A percentile compares a stretch with the other conserved stretches of the same genome.
These are phyloP conservation scores for Orgyia antiqua DNA, from an alignment of 2,888 invertebrate species.

Conservation along the genomic window DNA sequence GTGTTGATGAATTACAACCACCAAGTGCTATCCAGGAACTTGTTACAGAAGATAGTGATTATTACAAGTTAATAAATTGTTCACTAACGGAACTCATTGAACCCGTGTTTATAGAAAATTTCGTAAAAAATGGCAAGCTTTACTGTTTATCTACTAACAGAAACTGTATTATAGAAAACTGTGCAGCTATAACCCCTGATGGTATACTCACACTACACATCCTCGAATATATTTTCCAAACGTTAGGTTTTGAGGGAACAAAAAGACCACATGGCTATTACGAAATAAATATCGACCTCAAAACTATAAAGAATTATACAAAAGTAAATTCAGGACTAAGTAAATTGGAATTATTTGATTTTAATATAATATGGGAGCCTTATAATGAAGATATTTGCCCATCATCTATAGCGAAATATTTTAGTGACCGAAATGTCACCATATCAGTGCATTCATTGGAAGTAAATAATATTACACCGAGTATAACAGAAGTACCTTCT, in stretches of 20 bases:
- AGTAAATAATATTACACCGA: conserved; percentile 35
- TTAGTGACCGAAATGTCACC: conserved; percentile 40
- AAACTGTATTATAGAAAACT: conserved; percentile 56
- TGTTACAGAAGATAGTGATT: conserved; percentile 52
- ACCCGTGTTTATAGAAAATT: conserved; percentile 51
- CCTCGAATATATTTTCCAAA: conserved; percentile 51
- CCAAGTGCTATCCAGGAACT: conserved; percentile 44
- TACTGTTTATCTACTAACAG: conserved; percentile 46
- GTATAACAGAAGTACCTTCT: conserved; percentile 45
- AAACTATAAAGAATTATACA: conserved; percentile 35
- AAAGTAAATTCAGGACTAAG: conserved; percentile 36
- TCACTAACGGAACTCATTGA: conserved; percentile 49
- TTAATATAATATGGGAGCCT: conserved; percentile 55
- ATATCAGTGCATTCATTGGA: conserved; percentile 36
- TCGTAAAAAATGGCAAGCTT: conserved; percentile 51
- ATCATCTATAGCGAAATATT: conserved; percentile 65
- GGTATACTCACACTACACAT: conserved; percentile 52
- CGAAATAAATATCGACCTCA: conserved; percentile 52
- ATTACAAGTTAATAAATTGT: conserved; percentile 48
- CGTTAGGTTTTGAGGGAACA: conserved; percentile 58
- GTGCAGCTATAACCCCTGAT: conserved; percentile 55
- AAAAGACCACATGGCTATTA: conserved; percentile 50
- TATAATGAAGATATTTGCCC: conserved; percentile 50
- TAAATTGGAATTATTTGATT: conserved; percentile 49
- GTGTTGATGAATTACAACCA: conserved; percentile 54